These are phyloP conservation scores for Drosophila mercatorum DNA, from an alignment of 2,888 invertebrate species.

Conservation along the genomic window DNA sequence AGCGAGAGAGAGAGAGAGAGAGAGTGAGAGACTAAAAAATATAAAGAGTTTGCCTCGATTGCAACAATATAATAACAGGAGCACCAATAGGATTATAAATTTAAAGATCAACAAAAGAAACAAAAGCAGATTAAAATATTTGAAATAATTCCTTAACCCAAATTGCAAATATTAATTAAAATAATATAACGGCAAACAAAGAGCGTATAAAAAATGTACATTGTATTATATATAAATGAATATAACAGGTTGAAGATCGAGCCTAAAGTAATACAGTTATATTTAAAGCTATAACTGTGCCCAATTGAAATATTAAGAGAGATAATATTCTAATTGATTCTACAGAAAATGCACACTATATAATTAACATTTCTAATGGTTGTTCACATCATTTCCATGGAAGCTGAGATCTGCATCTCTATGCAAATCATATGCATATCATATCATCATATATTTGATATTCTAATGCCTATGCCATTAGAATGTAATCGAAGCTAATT, in stretches of 20 bases:
- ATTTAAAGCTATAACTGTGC: not conserved
- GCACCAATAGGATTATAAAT: slow-evolving; percentile 54
- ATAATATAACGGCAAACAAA: slow-evolving; percentile 12
- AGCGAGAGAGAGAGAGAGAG: slow-evolving; percentile 1
- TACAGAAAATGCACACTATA: not conserved
- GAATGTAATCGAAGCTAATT: slow-evolving; percentile 7
- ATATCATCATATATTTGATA: not conserved
- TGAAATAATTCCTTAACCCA: slow-evolving; percentile 52
- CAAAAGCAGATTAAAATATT: slow-evolving; percentile 10
- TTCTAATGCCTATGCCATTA: not conserved
- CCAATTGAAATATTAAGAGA: not conserved
- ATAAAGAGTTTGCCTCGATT: slow-evolving; percentile 43
- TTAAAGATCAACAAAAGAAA: slow-evolving; percentile 39
- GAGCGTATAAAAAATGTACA: not conserved
- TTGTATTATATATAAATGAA: not conserved
- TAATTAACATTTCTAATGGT: not conserved
- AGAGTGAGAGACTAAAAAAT: not conserved
- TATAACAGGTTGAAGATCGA: not conserved
- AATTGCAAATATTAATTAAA: slow-evolving; percentile 64
- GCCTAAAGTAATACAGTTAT: not conserved
- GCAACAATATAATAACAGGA: slow-evolving; percentile 48
- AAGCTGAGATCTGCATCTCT: not conserved
- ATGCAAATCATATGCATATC: not conserved
- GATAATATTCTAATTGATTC: not conserved
- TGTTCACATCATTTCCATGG: no score